A percentile compares a stretch with the other conserved stretches of the same genome.
These are phyloP conservation scores for Ditylenchus weischeri DNA, from an alignment of 2,888 invertebrate genomes.

Conservation along the genomic window DNA sequence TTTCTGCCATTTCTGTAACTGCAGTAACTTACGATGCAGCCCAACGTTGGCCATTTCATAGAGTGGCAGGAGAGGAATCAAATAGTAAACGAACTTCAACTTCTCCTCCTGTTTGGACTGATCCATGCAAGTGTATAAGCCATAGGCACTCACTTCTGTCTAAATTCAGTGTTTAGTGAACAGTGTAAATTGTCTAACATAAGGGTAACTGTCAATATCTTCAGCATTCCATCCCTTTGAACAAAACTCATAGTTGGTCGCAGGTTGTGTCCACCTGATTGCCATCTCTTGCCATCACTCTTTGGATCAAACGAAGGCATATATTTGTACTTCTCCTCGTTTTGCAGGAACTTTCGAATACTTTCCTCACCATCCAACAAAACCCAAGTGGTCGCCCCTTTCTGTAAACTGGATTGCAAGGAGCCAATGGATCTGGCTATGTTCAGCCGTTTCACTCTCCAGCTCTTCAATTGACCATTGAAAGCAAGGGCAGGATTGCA, in stretches of 20 bases:
- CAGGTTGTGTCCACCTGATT: neutral
- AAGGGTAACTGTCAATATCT: slow-evolving; percentile 15
- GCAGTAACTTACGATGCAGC: neutral
- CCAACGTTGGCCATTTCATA: slow-evolving; percentile 1
- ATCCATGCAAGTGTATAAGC: slow-evolving; percentile 25
- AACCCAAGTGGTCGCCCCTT: too few species aligned
- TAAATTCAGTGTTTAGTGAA: slow-evolving; percentile 12
- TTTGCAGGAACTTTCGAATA: too few species aligned
- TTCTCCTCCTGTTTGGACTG: slow-evolving; percentile 10
- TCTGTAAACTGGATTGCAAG: slow-evolving; percentile 12
- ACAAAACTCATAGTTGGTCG: slow-evolving; percentile 23
- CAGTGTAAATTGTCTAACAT: too few species aligned
- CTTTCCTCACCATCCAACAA: slow-evolving; percentile 2
- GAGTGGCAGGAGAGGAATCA: slow-evolving; percentile 23
- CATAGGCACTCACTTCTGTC: slow-evolving; percentile 27
- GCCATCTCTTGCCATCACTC: slow-evolving; percentile 4
- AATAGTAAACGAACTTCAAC: slow-evolving; percentile 20
- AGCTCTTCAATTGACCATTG: slow-evolving; percentile 43
- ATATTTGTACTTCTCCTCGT: slow-evolving; percentile 5
- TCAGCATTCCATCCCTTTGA: slow-evolving; percentile 25
- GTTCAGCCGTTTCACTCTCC: slow-evolving; percentile 24
- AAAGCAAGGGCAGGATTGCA: slow-evolving; percentile 33
- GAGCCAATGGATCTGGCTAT: neutral
- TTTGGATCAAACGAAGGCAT: slow-evolving; percentile 1
- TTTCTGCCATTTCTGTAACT: too few species aligned